Conservation (phyloP, 2,797 vertebrate species). For the Antennarius maculatus region DNA sequence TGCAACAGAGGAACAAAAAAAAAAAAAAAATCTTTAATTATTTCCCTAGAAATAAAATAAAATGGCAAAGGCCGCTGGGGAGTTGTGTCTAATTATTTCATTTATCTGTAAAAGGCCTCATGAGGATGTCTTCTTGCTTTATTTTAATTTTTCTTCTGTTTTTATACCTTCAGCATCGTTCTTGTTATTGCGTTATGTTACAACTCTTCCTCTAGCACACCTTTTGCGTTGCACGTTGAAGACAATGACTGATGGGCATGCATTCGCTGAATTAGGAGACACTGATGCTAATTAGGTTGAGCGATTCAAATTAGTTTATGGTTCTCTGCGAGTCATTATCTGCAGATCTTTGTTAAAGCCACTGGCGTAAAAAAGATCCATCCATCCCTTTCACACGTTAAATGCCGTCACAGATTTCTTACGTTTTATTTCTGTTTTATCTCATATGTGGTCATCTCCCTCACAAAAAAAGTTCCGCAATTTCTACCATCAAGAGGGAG, state of each 20-base stretch:
- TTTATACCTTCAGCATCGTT: slow-evolving; percentile 59
- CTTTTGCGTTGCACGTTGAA: slow-evolving; percentile 15
- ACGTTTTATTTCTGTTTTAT: too few relatives aligned
- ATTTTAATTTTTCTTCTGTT: slow-evolving; percentile 53
- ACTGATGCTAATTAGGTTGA: slow-evolving; percentile 55
- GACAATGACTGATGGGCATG: slow-evolving; percentile 35
- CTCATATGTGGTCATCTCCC: too few relatives aligned
- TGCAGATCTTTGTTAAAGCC: slow-evolving; percentile 43
- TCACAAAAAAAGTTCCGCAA: too few relatives aligned
- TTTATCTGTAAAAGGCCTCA: slow-evolving; percentile 83
- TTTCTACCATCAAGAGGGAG: too few relatives aligned
- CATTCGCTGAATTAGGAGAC: slow-evolving; percentile 40
- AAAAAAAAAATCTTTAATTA: slow-evolving; percentile 76
- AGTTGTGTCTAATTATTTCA: slow-evolving; percentile 84
- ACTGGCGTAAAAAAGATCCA: slow-evolving; percentile 27
- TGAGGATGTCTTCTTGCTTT: slow-evolving; percentile 74
- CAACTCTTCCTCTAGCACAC: slow-evolving; percentile 33
- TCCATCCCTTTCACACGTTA: slow-evolving; percentile 26
- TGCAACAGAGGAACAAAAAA: slow-evolving; percentile 22
- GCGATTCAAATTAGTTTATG: slow-evolving; percentile 43
- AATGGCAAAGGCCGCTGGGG: slow-evolving; percentile 76
- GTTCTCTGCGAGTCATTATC: slow-evolving; percentile 60
- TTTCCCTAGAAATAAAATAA: slow-evolving; percentile 82
- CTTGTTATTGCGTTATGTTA: slow-evolving; percentile 47
- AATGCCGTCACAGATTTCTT: slow-evolving; percentile 23